Evolutionary conservation across 2,797 vertebrate genomes (phyloP).

Genomic region (Diplodus puntazzo): DNA sequence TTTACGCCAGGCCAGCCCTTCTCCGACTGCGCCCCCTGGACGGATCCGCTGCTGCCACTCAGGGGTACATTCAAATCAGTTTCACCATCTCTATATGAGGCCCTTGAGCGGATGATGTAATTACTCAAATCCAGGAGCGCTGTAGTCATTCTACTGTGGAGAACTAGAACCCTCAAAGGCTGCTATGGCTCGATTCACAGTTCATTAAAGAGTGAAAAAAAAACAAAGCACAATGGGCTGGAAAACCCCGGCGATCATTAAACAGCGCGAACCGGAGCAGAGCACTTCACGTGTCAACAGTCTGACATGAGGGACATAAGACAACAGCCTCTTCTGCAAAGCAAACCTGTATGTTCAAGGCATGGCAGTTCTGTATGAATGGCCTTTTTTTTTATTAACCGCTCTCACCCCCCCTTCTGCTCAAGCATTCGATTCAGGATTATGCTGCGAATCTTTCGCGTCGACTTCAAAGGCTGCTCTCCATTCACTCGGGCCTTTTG

Average conservation of each 20-base stretch:
- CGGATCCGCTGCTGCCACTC: background rate
- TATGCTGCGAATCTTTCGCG: constrained; percentile 53
- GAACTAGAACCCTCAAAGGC: constrained; percentile 34
- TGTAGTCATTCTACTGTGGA: constrained; percentile 28
- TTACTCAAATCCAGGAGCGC: constrained; percentile 24
- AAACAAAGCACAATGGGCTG: background rate
- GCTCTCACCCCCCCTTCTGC: constrained; percentile 31
- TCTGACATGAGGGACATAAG: constrained; percentile 33
- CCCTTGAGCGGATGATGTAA: constrained; percentile 15
- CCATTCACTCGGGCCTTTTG: constrained; percentile 60
- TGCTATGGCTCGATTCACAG: constrained; percentile 31
- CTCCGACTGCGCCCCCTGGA: background rate
- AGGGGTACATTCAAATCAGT: background rate
- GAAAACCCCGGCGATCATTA: constrained; percentile 14
- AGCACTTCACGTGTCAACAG: constrained; percentile 55
- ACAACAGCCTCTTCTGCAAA: constrained; percentile 43
- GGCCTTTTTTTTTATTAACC: constrained; percentile 51
- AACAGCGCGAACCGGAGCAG: constrained; percentile 17
- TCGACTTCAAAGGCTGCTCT: constrained; percentile 60
- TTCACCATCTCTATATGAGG: constrained; percentile 9
- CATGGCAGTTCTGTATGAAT: constrained; percentile 33
- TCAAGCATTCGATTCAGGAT: constrained; percentile 56
- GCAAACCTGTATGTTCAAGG: constrained; percentile 34
- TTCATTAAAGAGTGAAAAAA: constrained; percentile 36
- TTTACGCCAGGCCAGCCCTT: constrained; percentile 9